These are phyloP conservation scores for Poeciliopsis turrubarensis DNA, from an alignment of 2,113 vertebrate species.

Conservation along the genomic window DNA sequence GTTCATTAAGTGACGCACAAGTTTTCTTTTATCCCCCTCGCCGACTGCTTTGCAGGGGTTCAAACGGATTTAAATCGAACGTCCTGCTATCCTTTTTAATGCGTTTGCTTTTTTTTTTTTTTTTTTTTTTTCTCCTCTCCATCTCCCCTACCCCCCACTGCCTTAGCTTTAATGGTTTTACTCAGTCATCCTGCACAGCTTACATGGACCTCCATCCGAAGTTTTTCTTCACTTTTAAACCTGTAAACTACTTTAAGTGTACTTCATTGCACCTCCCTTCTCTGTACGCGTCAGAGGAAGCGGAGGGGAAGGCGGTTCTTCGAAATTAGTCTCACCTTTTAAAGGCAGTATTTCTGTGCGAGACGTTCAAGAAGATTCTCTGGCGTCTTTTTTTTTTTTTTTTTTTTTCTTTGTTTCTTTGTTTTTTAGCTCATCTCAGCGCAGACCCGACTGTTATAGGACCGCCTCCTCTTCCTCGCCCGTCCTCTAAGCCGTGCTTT, in stretches of 20 bases:
- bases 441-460: slow-evolving; percentile 65
- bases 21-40: slow-evolving; percentile 15
- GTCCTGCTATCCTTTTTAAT: slow-evolving; percentile 30
- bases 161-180: slow-evolving; percentile 54
- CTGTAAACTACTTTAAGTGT: slow-evolving; percentile 34
- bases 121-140: neutral
- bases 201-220: slow-evolving; percentile 5
- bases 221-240: neutral
- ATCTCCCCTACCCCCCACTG: slow-evolving; percentile 32
- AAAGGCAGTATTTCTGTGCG: slow-evolving; percentile 44
- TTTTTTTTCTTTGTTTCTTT: no score
- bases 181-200: slow-evolving; percentile 7
- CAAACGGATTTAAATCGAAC: slow-evolving; percentile 30
- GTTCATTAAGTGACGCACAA: slow-evolving; percentile 77
- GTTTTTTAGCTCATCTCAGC: neutral
- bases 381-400: neutral
- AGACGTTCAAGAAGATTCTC: neutral
- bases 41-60: slow-evolving; percentile 42
- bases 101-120: neutral
- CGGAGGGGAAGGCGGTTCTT: slow-evolving; percentile 21
- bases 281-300: slow-evolving; percentile 22
- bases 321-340: slow-evolving; percentile 30
- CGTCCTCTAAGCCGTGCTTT: slow-evolving; percentile 45
- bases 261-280: slow-evolving; percentile 34
- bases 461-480: slow-evolving; percentile 65